Percentiles rank a stretch among this genome's conserved stretches.
Evolutionary conservation across 2,113 vertebrate genomes (phyloP).

Genomic region (Phocoena phocoena): DNA sequence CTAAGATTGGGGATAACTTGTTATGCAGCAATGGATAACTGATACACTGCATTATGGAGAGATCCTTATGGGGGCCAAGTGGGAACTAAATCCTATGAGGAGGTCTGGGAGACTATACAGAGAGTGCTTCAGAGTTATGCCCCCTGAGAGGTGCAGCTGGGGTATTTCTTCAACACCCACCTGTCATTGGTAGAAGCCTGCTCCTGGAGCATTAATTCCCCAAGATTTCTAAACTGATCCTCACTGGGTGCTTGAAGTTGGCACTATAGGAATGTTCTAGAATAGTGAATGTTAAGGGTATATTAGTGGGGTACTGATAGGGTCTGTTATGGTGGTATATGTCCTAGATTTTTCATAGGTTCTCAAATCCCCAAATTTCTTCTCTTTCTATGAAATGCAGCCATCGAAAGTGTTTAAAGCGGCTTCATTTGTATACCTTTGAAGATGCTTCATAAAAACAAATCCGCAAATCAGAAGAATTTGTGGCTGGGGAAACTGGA

Average conservation of each 20-base stretch:
- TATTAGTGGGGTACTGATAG: rapidly evolving
- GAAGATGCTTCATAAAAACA: constrained; percentile 9
- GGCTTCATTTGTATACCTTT: background rate
- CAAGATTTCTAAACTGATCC: background rate
- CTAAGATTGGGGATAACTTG: background rate
- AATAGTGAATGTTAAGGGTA: background rate
- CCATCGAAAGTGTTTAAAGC: background rate
- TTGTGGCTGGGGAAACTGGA: background rate
- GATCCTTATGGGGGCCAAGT: background rate
- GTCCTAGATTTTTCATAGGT: background rate
- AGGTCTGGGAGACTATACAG: background rate
- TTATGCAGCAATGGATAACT: background rate
- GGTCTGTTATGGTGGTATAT: background rate
- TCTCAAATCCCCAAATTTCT: background rate
- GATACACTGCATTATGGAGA: background rate
- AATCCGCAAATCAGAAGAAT: background rate
- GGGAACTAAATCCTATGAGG: background rate
- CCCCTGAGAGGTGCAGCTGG: background rate
- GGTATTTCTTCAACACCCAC: background rate
- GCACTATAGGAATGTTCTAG: rapidly evolving
- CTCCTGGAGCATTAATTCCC: background rate
- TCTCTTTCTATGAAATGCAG: background rate
- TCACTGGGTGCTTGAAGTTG: background rate
- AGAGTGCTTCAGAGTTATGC: background rate
- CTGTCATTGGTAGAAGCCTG: too few species aligned